phyloP scores from a whole-genome alignment of 2,797 vertebrate species.

The Paedocypris micromegethes region DNA sequence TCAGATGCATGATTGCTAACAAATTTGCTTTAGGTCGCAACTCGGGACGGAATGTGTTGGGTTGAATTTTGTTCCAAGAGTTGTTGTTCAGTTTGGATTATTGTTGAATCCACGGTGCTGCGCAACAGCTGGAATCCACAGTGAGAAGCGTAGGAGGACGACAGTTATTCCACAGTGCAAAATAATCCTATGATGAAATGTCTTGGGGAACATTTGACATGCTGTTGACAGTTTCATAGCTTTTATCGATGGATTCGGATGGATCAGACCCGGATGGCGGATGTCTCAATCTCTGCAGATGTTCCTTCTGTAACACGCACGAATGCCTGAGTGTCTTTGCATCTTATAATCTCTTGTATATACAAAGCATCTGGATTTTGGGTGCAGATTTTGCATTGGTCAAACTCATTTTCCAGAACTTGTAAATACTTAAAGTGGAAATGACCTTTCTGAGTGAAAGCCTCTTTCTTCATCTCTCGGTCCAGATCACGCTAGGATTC shows the following conservation, averaged over 20 bases:
- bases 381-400: slow-evolving; percentile 78
- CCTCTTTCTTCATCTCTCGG: neutral
- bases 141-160: too few relatives aligned
- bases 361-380: slow-evolving; percentile 61
- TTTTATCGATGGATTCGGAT: neutral
- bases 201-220: too few relatives aligned
- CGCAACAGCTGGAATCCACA: too few relatives aligned
- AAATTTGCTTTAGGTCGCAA: too few relatives aligned
- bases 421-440: slow-evolving; percentile 67
- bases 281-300: slow-evolving; percentile 31
- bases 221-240: neutral
- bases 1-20: too few relatives aligned
- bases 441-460: slow-evolving; percentile 25
- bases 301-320: slow-evolving; percentile 70
- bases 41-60: too few relatives aligned
- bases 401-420: slow-evolving; percentile 64
- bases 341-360: slow-evolving; percentile 67
- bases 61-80: too few relatives aligned
- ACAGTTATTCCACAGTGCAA: neutral
- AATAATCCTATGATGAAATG: neutral
- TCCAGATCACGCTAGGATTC: neutral
- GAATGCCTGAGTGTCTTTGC: slow-evolving; percentile 57
- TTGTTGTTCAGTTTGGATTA: too few relatives aligned
- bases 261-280: too few relatives aligned
- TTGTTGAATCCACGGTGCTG: too few relatives aligned